Base-by-base conservation (phyloP, 2,113 vertebrate genomes). In the Xyrauchen texanus region DNA sequence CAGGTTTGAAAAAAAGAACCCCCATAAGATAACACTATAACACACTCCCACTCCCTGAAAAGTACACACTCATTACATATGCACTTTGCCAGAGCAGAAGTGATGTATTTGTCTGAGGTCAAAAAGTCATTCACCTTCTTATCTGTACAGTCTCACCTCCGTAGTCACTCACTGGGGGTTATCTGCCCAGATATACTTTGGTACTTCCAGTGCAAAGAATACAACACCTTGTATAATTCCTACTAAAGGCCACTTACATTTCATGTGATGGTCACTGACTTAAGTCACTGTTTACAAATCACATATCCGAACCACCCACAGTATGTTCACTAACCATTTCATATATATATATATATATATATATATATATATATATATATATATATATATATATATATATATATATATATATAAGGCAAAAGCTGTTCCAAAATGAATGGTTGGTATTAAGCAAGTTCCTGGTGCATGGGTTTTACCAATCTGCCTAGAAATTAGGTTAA, bases 91-190 rank as follows among this genome's bases (percentile, higher is more conserved):
- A 11, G 64, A 8, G 60, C 21, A 63, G 46, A 79, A 84, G 55
- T 79, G 66, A 82, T n/a, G 16, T 21, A 76, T 78, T 44, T 65
- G 58, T 61, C 21, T 81, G 49, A 80, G 82, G 78, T 81, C 70
- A 76, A 76, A 83, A n/a, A 52, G 57, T 57, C 62, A 68, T 67
- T 69, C 58, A 66, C 61, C 45, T 72, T 46, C 53, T 69, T 68
- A 77, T 73, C 78, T 73, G 58, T 52, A 21, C 72, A 63, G 57
- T 63, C 72, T 74, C 60, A 63, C 71, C 58, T 51, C 71, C 15
- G 63, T 9, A 4, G 70, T 61, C 55, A 61, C 55, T 61, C 58
- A 63, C 55, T 72, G 70, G 45, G 15, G 11, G 5, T 9, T 34
- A 62, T 62, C 46, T 51, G 57, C 51, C 71, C 55, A 7, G 53